Base-by-base conservation (phyloP, 2,888 invertebrate genomes). In the Lycia hirtaria region DNA sequence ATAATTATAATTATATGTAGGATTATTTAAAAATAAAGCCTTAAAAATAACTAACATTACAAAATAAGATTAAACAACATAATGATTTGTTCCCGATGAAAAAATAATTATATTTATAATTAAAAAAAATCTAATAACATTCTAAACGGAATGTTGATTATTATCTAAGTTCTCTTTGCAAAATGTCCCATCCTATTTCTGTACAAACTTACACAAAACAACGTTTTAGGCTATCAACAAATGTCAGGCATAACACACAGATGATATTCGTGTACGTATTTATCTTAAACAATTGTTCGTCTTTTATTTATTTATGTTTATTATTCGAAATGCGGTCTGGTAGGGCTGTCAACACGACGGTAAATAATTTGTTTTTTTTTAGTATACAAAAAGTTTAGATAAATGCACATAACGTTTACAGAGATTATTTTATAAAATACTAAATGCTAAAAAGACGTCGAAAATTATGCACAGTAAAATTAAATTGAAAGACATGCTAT, bases 11-110 rank as follows among this genome's bases (percentile, higher is more conserved):
- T 75, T 72, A 75, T 65, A 87, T 65, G 85, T 83, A 85, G 76
- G 80, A 85, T 88, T 84, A 87, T 85, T 85, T 83, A 79, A 84
- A 88, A 88, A 87, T 88, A 88, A 86, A 91, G 88, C 88, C 85
- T 88, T 91, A 90, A 88, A 58, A 91, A 82, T 88, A 91, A 88
- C 89, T 90, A 90, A 92, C 91, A 83, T 90, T 91, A 91, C 85
- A 85, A 90, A 89, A 91, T 91, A 91, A 90, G 90, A 90, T 91
- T 90, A 92, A 89, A 91, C 88, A 92, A 92, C 92, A 86, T 88
- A 89, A 88, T 90, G 85, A 89, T 92, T 92, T 92, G 92, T 90
- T 92, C 91, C 92, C 90, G 80, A 90, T 86, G 85, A 88, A 90
- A 73, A 89, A 87, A 86, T 84, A 56, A 83, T 76, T 80, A 75